Evolutionary conservation across 2,888 invertebrate species (phyloP), one percentile per base, ranked within the genome.

Genomic region (Chaetoderma sp.): DNA sequence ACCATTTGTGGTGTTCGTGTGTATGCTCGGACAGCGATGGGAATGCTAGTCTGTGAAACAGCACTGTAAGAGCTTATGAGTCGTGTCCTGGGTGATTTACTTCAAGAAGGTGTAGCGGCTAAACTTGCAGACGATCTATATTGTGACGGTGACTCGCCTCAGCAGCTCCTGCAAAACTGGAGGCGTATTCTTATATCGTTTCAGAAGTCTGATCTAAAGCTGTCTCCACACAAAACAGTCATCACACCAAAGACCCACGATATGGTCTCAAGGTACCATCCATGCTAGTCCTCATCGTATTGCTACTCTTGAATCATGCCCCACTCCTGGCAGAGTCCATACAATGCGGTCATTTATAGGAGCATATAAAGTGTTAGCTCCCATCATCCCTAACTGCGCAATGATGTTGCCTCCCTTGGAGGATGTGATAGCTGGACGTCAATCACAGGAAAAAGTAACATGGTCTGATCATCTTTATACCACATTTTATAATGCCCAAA

Each of bases 1-100:
- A n/a, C n/a, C n/a, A n/a, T 56, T 33, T 28, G 25, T 16, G 63
- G 63, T 16, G 36, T 47, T 23, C 16, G 64, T 4, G 64, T 64
- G 16, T 63, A 64, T 33, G 64, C 54, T 6, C 8, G 64, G 27
- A 63, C 49, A 16, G 60, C 64, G n/a, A 62, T 64, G 64, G 60
- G 64, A 4, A 63, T 63, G 60, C 63, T 21, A 13, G 49, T 13
- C 60, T n/a, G 45, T 13, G 30, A 62, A 32, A 63, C 63, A 6
- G 58, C 61, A 13, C 44, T 59, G 6, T 54, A 61, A 23, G 56
- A 61, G 39, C 32, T 63, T 10, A 63, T 60, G 57, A 60, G 30
- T 45, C 23, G 59, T 21, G 32, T 61, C 16, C 3, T 61, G 36
- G 61, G 61, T 23, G 61, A 61, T 13, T 39, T 61, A 10, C 55